These are phyloP conservation scores for Ladona fulva DNA, from an alignment of 1,140 invertebrate species.

Conservation along the genomic window DNA sequence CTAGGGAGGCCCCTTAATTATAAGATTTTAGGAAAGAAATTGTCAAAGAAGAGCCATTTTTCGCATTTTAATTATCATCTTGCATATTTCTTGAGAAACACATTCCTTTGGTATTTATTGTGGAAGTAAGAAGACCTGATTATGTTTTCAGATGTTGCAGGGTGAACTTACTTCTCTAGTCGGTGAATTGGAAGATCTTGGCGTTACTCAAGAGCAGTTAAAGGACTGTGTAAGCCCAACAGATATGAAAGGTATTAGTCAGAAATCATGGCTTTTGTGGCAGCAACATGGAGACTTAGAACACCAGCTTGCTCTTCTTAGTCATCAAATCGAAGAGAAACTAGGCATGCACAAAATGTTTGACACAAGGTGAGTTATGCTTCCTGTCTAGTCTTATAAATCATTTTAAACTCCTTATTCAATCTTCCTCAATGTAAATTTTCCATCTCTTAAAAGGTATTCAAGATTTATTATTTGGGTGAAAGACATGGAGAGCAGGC, in stretches of 20 bases:
- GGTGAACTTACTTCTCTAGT: constrained; percentile 25
- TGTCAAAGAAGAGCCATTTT: no score
- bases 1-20: no score
- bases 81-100: no score
- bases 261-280: constrained; percentile 61
- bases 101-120: no score
- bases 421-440: no score
- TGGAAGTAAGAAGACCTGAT: no score
- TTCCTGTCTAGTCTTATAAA: not conserved
- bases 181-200: constrained; percentile 41
- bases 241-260: constrained; percentile 74
- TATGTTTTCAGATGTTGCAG: constrained; percentile 22
- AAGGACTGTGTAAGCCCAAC: constrained; percentile 74
- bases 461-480: constrained; percentile 58
- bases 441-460: constrained; percentile 36
- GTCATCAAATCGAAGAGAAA: constrained; percentile 64
- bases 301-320: constrained; percentile 62
- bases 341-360: constrained; percentile 61
- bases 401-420: not conserved
- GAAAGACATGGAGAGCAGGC: constrained; percentile 49
- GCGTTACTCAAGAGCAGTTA: constrained; percentile 67
- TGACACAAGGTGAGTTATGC: constrained; percentile 42
- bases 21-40: no score
- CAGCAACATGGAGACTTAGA: constrained; percentile 72
- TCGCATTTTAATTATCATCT: no score